Conservation (phyloP, 2,888 invertebrate genomes). For the Arctia plantaginis region DNA sequence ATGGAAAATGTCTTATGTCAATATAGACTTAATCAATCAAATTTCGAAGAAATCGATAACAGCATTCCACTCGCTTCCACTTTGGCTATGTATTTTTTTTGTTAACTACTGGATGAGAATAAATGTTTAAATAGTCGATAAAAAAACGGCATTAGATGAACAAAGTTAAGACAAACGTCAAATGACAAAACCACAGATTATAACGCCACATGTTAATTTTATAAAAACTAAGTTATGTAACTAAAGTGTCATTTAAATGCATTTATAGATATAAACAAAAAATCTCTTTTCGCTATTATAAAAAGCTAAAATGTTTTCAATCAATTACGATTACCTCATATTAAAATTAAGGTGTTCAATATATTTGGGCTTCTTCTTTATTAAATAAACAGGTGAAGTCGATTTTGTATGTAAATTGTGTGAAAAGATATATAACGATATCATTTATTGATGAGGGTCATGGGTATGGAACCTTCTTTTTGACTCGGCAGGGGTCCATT, state of each 20-base stretch:
- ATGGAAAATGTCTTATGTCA: neutral
- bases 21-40: neutral
- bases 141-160: neutral
- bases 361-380: constrained; percentile 32
- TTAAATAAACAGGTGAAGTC: neutral
- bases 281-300: constrained; percentile 17
- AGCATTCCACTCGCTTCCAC: neutral
- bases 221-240: neutral
- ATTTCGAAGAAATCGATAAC: neutral
- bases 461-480: neutral
- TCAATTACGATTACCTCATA: constrained; percentile 43
- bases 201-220: neutral
- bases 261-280: constrained; percentile 35
- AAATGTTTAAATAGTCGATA: neutral
- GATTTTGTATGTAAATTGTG: neutral
- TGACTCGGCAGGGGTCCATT: neutral
- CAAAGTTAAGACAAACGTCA: neutral
- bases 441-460: neutral
- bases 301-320: constrained; percentile 30
- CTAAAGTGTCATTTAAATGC: constrained; percentile 30
- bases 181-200: neutral
- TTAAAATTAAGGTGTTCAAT: constrained; percentile 33
- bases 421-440: neutral
- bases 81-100: neutral
- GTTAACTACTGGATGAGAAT: neutral